Percentiles rank a stretch among this genome's conserved stretches.
Evolutionary conservation across 1,140 invertebrate genomes (phyloP).

Genomic region (Chionoecetes opilio): DNA sequence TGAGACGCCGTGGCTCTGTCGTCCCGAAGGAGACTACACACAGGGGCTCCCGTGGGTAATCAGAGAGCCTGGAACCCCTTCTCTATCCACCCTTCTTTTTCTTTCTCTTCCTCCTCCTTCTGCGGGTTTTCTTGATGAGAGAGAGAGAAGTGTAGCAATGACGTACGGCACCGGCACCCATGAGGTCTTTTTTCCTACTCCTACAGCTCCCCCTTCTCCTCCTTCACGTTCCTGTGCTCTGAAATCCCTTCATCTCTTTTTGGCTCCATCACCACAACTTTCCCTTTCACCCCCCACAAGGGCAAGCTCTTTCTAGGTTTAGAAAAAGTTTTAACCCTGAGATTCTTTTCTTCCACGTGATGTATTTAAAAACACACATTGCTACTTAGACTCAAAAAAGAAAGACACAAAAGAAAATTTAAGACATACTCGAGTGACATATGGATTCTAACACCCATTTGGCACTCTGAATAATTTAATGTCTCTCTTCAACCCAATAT

Average conservation of each 20-base stretch:
- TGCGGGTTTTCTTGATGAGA: not conserved
- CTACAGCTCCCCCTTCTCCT: not conserved
- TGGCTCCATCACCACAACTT: not conserved
- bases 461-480: too few relatives aligned
- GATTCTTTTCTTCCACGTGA: not conserved
- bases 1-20: not conserved
- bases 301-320: not conserved
- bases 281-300: not conserved
- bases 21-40: not conserved
- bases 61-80: constrained; percentile 3
- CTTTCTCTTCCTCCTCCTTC: not conserved
- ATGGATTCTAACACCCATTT: too few relatives aligned
- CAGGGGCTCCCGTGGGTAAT: constrained; percentile 7
- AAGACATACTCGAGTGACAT: too few relatives aligned
- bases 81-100: not conserved
- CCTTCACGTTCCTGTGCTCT: not conserved
- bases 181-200: not conserved
- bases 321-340: not conserved
- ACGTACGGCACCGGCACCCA: not conserved
- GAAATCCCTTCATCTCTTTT: not conserved
- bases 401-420: too few relatives aligned
- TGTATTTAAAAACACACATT: not conserved
- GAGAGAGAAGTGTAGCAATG: not conserved
- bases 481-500: too few relatives aligned
- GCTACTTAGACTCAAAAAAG: not conserved